Conservation (phyloP, 2,888 invertebrate genomes). For the Antheraea assamensis region DNA sequence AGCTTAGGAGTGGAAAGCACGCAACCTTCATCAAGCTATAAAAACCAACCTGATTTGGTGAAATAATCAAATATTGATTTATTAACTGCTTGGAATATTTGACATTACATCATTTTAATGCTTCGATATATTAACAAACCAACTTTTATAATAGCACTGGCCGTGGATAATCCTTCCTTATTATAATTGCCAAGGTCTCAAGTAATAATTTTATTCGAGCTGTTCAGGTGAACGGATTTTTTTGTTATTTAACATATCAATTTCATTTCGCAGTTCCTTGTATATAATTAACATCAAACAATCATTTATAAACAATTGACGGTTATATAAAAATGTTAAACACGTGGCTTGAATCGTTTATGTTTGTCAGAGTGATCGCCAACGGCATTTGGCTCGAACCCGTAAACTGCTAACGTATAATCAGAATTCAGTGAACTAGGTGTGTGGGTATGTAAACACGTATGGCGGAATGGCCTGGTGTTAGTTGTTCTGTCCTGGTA, state of each 20-base stretch:
- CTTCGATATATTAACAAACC: conserved; percentile 11
- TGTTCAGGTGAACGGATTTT: conserved; percentile 17
- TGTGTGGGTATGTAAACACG: conserved; percentile 51
- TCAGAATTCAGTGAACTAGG: conserved; percentile 20
- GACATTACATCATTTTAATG: conserved; percentile 18
- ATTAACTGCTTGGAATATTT: conserved; percentile 16
- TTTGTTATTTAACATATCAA: conserved; percentile 22
- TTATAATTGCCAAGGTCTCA: conserved; percentile 21
- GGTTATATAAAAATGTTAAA: conserved; percentile 20
- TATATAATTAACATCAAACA: conserved; percentile 22
- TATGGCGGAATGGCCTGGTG: conserved; percentile 30
- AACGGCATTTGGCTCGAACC: conserved; percentile 5
- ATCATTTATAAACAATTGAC: conserved; percentile 16
- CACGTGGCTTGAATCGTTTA: neutral
- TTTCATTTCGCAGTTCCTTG: conserved; percentile 22
- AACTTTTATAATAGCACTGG: conserved; percentile 17
- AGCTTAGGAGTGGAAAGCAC: conserved; percentile 16
- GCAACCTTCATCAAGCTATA: conserved; percentile 18
- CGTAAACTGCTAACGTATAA: neutral
- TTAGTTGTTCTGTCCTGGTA: neutral
- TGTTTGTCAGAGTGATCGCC: neutral
- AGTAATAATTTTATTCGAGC: conserved; percentile 1
- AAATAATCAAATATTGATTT: conserved; percentile 18
- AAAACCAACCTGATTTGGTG: conserved; percentile 1
- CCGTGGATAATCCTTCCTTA: conserved; percentile 24